Evolutionary conservation across 2,888 invertebrate genomes (phyloP).

Genomic region (Helicoverpa assulta): DNA sequence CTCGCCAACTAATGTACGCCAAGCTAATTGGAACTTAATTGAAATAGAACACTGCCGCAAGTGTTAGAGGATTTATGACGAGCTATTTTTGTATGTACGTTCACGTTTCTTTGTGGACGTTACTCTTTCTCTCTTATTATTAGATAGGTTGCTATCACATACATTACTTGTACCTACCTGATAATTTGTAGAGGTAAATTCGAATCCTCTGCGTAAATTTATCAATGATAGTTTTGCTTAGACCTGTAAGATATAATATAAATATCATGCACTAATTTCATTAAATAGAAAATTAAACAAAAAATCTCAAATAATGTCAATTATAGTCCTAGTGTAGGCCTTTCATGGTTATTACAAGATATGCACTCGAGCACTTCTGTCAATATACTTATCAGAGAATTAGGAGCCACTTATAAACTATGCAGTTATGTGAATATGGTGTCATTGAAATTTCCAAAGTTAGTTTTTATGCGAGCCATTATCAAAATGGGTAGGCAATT

Average conservation of each 20-base stretch:
- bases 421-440: conserved; percentile 23
- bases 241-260: too few species aligned
- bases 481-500: conserved; percentile 55
- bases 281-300: background rate
- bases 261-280: too few species aligned
- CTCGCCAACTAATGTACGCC: conserved; percentile 52
- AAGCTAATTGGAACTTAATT: conserved; percentile 70
- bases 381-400: conserved; percentile 10
- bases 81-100: conserved; percentile 42
- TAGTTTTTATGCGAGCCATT: conserved; percentile 43
- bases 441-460: conserved; percentile 33
- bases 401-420: conserved; percentile 32
- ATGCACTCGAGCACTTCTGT: background rate
- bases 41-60: conserved; percentile 66
- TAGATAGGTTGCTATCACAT: too few species aligned
- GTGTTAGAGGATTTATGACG: conserved; percentile 55
- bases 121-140: background rate
- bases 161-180: too few species aligned
- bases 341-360: background rate
- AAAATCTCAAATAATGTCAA: background rate
- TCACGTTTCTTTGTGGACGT: conserved; percentile 37
- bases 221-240: too few species aligned
- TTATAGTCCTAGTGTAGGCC: background rate
- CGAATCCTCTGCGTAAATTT: too few species aligned
- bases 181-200: too few species aligned